Evolutionary conservation across 37 sponge, comb jelly and placozoan species (phyloP).

Genomic region (Aphrocallistes beatrix): DNA sequence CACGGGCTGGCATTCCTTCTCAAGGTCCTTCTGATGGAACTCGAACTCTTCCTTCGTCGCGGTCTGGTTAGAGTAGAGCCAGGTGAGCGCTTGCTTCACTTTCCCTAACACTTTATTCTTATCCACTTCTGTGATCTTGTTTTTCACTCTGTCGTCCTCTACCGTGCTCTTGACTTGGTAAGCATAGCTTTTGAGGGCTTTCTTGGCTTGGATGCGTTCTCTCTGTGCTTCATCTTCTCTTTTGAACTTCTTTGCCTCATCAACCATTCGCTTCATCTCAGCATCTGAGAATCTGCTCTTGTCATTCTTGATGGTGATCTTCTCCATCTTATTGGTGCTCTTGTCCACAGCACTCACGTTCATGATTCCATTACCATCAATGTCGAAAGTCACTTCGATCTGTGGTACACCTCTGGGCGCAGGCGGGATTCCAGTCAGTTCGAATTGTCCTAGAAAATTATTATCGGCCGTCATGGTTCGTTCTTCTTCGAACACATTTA

Average conservation of each 20-base stretch:
- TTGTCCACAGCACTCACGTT: conserved; percentile 71
- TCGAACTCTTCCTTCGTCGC: conserved; percentile 65
- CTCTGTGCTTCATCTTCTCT: conserved; percentile 56
- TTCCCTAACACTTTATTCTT: conserved; percentile 29
- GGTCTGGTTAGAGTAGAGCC: conserved; percentile 60
- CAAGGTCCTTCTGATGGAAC: conserved; percentile 45
- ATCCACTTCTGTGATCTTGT: conserved; percentile 46
- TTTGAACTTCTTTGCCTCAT: conserved; percentile 65
- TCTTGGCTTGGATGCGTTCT: conserved; percentile 37
- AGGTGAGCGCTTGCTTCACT: conserved; percentile 31
- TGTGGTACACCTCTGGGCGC: conserved; percentile 79
- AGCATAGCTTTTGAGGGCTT: conserved; percentile 56
- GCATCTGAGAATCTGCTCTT: conserved; percentile 43
- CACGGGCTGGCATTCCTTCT: conserved; percentile 62
- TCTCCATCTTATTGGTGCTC: conserved; percentile 64
- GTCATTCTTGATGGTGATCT: conserved; percentile 74
- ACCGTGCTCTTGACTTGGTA: conserved; percentile 39
- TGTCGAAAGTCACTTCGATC: conserved; percentile 73
- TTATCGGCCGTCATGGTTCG: conserved; percentile 74
- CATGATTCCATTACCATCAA: conserved; percentile 78
- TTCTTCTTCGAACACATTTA: conserved; percentile 83
- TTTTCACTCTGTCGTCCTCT: conserved; percentile 25
- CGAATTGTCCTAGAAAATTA: conserved; percentile 68
- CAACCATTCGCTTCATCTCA: conserved; percentile 65
- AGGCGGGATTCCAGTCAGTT: conserved; percentile 68